phyloP scores from a whole-genome alignment of 2,888 invertebrate genomes.

The Nephrotoma flavescens region DNA sequence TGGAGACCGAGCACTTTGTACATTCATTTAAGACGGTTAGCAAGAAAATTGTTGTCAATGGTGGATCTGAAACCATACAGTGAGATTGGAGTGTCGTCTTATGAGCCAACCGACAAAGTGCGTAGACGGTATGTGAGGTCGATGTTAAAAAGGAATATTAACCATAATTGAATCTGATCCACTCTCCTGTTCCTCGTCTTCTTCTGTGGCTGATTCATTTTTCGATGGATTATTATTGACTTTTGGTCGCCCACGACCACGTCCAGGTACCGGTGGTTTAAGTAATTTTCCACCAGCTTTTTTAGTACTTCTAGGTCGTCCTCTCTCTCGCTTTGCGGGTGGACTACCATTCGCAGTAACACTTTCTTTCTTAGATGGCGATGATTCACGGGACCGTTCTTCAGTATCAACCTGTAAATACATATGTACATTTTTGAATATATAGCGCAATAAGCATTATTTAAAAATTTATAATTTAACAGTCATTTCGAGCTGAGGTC shows the following conservation, averaged over 20 bases:
- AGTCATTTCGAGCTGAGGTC: no score
- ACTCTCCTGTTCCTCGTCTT: conserved; percentile 16
- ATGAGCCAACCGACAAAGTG: no score
- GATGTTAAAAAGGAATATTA: no score
- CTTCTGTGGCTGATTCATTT: conserved; percentile 17
- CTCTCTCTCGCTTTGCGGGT: conserved; percentile 38
- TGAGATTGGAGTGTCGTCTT: no score
- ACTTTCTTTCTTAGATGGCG: conserved; percentile 34
- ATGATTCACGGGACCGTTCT: conserved; percentile 34
- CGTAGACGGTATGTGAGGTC: no score
- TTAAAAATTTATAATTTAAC: no score
- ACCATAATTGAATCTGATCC: conserved; percentile 14
- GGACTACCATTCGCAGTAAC: conserved; percentile 36
- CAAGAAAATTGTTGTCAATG: no score
- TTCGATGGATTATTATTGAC: conserved; percentile 8
- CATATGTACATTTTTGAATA: background rate
- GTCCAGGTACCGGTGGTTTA: conserved; percentile 5
- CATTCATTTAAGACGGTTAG: no score
- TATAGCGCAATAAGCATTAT: no score
- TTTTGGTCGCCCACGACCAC: conserved; percentile 6
- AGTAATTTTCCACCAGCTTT: conserved; percentile 25
- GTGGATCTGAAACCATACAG: no score
- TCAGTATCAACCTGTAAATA: conserved; percentile 26
- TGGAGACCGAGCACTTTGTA: no score
- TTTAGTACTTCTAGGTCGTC: conserved; percentile 41